These are phyloP conservation scores for Remorina albescens DNA, from an alignment of 2,797 vertebrate species.

Conservation along the genomic window DNA sequence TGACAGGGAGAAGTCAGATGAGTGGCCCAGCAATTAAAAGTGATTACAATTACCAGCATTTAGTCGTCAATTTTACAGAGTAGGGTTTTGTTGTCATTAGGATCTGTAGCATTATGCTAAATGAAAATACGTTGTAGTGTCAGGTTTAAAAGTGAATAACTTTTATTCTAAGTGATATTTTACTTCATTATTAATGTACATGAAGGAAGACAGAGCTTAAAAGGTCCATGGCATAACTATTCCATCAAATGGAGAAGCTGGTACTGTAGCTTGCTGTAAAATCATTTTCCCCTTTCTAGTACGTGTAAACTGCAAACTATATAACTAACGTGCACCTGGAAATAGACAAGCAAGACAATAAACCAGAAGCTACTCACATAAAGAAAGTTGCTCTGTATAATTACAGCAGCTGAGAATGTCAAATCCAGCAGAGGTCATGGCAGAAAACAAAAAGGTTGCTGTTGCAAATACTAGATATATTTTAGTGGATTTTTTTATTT, in stretches of 20 bases:
- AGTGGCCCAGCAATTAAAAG: conserved; percentile 19
- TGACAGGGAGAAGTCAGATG: conserved; percentile 18
- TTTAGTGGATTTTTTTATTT: background rate
- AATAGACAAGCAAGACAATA: conserved; percentile 1
- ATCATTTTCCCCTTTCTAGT: no score
- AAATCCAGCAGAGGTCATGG: background rate
- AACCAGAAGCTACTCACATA: background rate
- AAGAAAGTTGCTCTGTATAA: background rate
- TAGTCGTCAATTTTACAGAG: conserved; percentile 19
- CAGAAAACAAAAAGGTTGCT: background rate
- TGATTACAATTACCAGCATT: conserved; percentile 32
- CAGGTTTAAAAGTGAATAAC: conserved; percentile 25
- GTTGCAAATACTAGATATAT: background rate
- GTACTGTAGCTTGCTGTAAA: background rate
- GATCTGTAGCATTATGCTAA: conserved; percentile 5
- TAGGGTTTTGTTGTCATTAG: conserved; percentile 8
- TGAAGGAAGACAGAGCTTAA: no score
- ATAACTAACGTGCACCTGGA: background rate
- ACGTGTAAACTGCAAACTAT: no score
- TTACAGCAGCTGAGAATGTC: background rate
- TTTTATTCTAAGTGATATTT: conserved; percentile 8
- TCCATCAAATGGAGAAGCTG: background rate
- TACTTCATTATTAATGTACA: background rate
- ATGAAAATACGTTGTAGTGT: background rate
- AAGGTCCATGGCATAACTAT: no score